Base-by-base conservation (phyloP, 2,113 vertebrate species). In the Willisornis vidua region DNA sequence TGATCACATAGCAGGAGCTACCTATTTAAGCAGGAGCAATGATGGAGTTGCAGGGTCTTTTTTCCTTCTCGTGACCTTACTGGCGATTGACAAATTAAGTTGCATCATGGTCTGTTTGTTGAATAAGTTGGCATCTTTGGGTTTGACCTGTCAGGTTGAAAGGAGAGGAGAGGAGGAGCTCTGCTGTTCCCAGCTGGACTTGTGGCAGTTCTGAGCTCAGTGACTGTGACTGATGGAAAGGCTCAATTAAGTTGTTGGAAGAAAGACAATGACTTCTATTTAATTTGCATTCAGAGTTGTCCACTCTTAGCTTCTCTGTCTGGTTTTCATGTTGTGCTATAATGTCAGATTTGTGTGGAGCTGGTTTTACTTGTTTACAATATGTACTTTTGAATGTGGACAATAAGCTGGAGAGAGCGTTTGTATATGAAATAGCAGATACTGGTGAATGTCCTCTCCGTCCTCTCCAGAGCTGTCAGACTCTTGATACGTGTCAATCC, bases 241-340 rank as follows among this genome's bases (percentile, higher is more conserved):
- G 86, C 78, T 97, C 97, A 97, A 93, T 98, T 97, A 97, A 97
- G 70, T 73, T 98, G 92, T 97, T 91, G 72, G 86, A 97, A 94
- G 91, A 94, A 95, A 97, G 88, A 96, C 94, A 95, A 94, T 94
- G 67, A 91, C 35, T 97, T 93, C 88, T 76, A 4, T 90, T 97
- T 88, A 87, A 74, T 96, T 95, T 90, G 74, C 80, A 91, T 88
- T 97, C 78, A 58, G 1, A 87, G 74, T 72, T 82, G 45, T 66
- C 31, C 23, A 24, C 11, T 93, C 14, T 17, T 58, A 58, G 28
- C 33, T 46, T 79, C 28, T 79, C 45, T 82, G 23, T 77, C 72
- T 87, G 33, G 5, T 86, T 90, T 84, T 78, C 3, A 3, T 39
- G 12, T 71, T 88, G 71, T 55, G 12, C 49, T 80, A 29, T 82